Conservation (phyloP, 2,113 vertebrate genomes). For the Barbus barbus region DNA sequence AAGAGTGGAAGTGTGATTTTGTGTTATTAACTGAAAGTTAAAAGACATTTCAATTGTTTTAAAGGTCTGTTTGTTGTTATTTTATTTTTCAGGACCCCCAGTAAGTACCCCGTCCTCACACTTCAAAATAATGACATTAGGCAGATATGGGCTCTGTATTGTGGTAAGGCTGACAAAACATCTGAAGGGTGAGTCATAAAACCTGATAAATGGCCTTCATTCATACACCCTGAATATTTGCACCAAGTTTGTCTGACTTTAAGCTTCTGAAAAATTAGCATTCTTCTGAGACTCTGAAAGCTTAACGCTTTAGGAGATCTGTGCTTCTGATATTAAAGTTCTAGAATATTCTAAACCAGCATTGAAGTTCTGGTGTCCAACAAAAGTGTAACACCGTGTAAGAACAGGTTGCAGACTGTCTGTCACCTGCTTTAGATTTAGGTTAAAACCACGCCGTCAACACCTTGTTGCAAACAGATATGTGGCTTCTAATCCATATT, state of each 20-base stretch:
- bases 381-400: not conserved
- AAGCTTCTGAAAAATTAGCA: not conserved
- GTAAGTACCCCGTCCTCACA: slow-evolving; percentile 81
- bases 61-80: slow-evolving; percentile 55
- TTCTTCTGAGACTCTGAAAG: not conserved
- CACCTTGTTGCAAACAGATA: not conserved
- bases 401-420: not conserved
- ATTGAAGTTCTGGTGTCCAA: not conserved
- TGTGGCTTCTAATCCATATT: slow-evolving; percentile 24
- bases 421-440: slow-evolving; percentile 33
- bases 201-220: not conserved
- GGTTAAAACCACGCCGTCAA: not conserved
- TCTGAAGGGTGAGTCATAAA: not conserved
- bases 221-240: too few species aligned
- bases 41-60: not conserved
- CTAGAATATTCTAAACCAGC: not conserved
- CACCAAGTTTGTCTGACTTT: not conserved
- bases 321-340: not conserved
- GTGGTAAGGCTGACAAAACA: slow-evolving; percentile 29
- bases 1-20: not conserved
- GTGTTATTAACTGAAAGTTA: not conserved
- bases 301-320: not conserved
- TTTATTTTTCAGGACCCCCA: slow-evolving; percentile 88
- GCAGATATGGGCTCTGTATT: slow-evolving; percentile 23
- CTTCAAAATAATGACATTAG: not conserved